A percentile compares a stretch with the other conserved stretches of the same genome.
Evolutionary conservation across 2,888 invertebrate genomes (phyloP).

Genomic region (Sinotaia quadrata): DNA sequence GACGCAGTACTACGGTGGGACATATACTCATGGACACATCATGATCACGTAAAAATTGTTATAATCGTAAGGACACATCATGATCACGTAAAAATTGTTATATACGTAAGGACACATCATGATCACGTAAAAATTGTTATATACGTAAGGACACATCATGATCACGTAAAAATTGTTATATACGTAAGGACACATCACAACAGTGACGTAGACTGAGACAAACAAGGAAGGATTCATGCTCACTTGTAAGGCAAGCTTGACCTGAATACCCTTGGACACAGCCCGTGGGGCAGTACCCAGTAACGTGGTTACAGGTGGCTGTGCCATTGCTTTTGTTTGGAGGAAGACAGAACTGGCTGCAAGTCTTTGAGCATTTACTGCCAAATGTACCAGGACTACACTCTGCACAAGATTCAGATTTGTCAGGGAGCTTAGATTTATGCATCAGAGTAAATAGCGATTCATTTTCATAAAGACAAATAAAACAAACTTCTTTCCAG

Average conservation of each 20-base stretch:
- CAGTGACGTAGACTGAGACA: neutral
- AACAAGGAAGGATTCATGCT: neutral
- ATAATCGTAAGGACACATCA: too few species aligned
- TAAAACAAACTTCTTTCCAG: too few species aligned
- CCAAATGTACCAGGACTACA: slow-evolving; percentile 8
- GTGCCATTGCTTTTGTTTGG: neutral
- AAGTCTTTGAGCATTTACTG: slow-evolving; percentile 11
- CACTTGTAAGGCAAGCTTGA: slow-evolving; percentile 29
- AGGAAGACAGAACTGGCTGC: slow-evolving; percentile 15
- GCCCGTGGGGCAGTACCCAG: slow-evolving; percentile 26
- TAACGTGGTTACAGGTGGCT: slow-evolving; percentile 31
- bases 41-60: too few species aligned
- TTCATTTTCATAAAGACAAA: too few species aligned
- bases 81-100: too few species aligned
- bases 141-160: too few species aligned
- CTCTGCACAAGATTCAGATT: too few species aligned
- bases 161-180: too few species aligned
- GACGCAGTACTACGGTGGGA: too few species aligned
- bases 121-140: neutral
- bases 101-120: neutral
- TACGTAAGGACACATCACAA: slow-evolving; percentile 2
- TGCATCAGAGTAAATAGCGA: too few species aligned
- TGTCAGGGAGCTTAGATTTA: too few species aligned
- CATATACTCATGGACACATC: too few species aligned
- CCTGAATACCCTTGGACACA: slow-evolving; percentile 28